Percentiles rank a stretch among this genome's conserved stretches.
These are phyloP conservation scores for Tolypeutes matacus DNA, from an alignment of 2,797 vertebrate genomes.

Conservation along the genomic window DNA sequence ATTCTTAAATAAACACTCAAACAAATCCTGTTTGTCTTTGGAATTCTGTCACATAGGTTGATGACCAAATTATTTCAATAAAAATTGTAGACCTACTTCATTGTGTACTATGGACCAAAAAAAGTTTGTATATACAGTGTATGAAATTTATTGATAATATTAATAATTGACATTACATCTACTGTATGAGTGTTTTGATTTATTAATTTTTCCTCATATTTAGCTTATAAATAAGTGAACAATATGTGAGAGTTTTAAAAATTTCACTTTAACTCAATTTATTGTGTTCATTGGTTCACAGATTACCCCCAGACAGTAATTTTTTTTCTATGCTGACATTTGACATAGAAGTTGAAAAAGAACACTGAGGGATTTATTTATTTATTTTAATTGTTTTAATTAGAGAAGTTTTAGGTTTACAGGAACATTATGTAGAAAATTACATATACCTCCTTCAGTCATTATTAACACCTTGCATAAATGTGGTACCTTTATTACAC, in stretches of 20 bases:
- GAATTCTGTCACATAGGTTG: slow-evolving; percentile 20
- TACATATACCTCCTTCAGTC: no score
- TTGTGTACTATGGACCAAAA: neutral
- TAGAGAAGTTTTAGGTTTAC: no score
- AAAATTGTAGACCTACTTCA: slow-evolving; percentile 53
- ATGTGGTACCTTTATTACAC: no score
- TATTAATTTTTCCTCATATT: neutral
- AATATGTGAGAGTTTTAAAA: neutral
- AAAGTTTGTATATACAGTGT: neutral
- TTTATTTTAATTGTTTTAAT: neutral
- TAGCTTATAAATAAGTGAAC: neutral
- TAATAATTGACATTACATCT: neutral
- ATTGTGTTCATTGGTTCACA: slow-evolving; percentile 13
- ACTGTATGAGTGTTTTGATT: neutral
- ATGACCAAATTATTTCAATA: slow-evolving; percentile 47
- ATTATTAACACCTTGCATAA: no score
- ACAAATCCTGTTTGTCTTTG: slow-evolving; percentile 61
- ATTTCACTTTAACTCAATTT: neutral
- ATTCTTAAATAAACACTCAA: neutral
- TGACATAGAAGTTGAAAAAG: slow-evolving; percentile 20
- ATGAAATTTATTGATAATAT: neutral
- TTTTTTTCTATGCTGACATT: slow-evolving; percentile 48
- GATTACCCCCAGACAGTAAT: neutral
- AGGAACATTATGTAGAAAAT: no score
- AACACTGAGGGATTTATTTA: neutral